Evolutionary conservation across 2,797 vertebrate species (phyloP).

Genomic region (Fringilla coelebs): DNA sequence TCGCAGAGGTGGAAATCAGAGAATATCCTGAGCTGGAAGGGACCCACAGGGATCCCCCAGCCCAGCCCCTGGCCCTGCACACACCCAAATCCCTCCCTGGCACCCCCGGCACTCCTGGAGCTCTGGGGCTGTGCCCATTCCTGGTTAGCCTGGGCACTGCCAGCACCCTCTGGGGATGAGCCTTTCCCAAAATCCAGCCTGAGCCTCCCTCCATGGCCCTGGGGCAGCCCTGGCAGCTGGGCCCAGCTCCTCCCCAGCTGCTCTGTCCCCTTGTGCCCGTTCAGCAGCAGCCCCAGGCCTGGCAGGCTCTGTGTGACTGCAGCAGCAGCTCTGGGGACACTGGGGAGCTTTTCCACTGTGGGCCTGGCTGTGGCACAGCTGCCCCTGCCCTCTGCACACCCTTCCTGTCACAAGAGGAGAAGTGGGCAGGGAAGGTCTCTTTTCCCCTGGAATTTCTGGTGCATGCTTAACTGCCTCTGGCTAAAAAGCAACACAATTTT

Average conservation of each 20-base stretch:
- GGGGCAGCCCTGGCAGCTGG: neutral
- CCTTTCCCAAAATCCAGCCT: neutral
- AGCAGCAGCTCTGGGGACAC: fast-evolving
- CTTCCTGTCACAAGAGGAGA: fast-evolving
- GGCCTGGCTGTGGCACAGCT: neutral
- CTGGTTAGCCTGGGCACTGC: neutral
- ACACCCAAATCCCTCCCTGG: neutral
- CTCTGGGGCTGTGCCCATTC: neutral
- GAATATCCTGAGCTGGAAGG: neutral
- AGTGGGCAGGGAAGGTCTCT: neutral
- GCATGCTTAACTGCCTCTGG: neutral
- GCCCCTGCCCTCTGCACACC: fast-evolving
- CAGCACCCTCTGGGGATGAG: neutral
- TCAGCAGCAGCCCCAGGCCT: fast-evolving
- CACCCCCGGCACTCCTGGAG: neutral
- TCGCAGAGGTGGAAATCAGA: neutral
- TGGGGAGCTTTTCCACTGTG: fast-evolving
- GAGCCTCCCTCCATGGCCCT: fast-evolving
- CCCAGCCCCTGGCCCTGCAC: fast-evolving
- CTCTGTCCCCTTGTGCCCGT: fast-evolving
- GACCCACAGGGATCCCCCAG: fast-evolving
- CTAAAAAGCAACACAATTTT: neutral
- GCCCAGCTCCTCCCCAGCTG: neutral
- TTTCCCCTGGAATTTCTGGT: neutral
- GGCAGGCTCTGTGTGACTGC: fast-evolving